These are phyloP conservation scores for Harpalus rubripes DNA, from an alignment of 2,888 invertebrate genomes.

Conservation along the genomic window DNA sequence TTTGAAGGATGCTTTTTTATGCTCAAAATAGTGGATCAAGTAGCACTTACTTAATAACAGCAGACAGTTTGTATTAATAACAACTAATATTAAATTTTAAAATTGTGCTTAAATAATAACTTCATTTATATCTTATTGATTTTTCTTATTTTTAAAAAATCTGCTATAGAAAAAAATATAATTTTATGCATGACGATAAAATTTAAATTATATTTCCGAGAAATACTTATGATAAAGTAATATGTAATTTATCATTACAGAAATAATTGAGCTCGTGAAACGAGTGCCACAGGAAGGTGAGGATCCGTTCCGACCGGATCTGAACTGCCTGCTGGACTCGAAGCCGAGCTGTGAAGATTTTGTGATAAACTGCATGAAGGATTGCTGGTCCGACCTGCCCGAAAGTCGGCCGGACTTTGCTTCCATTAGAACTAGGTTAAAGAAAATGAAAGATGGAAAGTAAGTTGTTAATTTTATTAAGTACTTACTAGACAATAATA, in stretches of 20 bases:
- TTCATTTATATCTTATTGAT: too few relatives aligned
- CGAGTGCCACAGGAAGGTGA: constrained; percentile 83
- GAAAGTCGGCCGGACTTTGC: constrained; percentile 91
- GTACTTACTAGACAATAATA: not conserved
- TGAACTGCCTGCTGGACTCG: constrained; percentile 85
- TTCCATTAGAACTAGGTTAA: constrained; percentile 87
- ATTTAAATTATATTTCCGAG: too few relatives aligned
- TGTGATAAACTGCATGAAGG: constrained; percentile 89
- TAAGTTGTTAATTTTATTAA: constrained; percentile 77
- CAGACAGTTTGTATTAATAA: too few relatives aligned
- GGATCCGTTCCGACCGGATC: constrained; percentile 89
- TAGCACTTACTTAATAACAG: too few relatives aligned
- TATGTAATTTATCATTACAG: constrained; percentile 77
- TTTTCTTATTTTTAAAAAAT: too few relatives aligned
- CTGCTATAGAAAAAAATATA: too few relatives aligned
- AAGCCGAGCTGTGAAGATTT: constrained; percentile 89
- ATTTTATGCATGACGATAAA: too few relatives aligned
- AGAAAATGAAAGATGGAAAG: constrained; percentile 94
- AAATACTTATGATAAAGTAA: not conserved
- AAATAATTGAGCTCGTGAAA: constrained; percentile 92
- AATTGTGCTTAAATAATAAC: too few relatives aligned
- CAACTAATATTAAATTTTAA: constrained; percentile 45
- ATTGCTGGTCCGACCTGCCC: constrained; percentile 94
- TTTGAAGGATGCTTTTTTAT: too few relatives aligned
- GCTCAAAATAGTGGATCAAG: too few relatives aligned